Base-by-base conservation (phyloP, 2,888 invertebrate genomes). In the Synergus laeviventris region DNA sequence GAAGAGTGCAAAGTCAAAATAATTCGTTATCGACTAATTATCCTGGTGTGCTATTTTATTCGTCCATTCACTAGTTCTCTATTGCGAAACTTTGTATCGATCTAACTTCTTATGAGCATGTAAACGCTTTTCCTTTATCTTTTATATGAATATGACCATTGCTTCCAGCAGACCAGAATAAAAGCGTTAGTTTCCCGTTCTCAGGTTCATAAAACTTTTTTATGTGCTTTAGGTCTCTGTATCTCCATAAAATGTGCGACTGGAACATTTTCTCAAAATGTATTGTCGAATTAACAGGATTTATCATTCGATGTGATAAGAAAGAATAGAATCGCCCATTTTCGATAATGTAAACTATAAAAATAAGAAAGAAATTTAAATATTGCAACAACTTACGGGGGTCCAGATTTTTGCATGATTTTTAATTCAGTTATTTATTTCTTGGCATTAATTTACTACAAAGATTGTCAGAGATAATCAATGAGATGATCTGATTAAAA, bases 191-290 rank as follows among this genome's bases (percentile, higher is more conserved):
- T 38, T 39, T 62, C 36, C 18, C 62, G 31, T 70, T 70, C 49
- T 70, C n/a, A 31, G 70, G 70, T 70, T 70, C 70, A 70, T 70
- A 70, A 70, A 70, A 70, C 70, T 70, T 70, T 31, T 70, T 70
- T 70, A 70, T 70, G 70, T 54, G 36, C 12, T 31, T 49, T 36
- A 70, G 70, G 49, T 70, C 70, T 31, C 36, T 70, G 49, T 70
- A 70, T 70, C 70, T 70, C 70, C 70, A 70, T 70, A 70, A 70
- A 70, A 70, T 21, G 70, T 54, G 24, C 70, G 49, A 70, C 49
- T 54, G 49, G 70, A 70, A 70, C 70, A 70, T 70, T 70, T 70
- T 54, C 70, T 49, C 49, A 18, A 54, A 70, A 70, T 54, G 49
- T 70, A 70, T 70, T 70, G 70, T 70, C 70, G 70, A 70, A 70